Evolutionary conservation across 2,888 invertebrate genomes (phyloP).

Genomic region (Polietes domitor): DNA sequence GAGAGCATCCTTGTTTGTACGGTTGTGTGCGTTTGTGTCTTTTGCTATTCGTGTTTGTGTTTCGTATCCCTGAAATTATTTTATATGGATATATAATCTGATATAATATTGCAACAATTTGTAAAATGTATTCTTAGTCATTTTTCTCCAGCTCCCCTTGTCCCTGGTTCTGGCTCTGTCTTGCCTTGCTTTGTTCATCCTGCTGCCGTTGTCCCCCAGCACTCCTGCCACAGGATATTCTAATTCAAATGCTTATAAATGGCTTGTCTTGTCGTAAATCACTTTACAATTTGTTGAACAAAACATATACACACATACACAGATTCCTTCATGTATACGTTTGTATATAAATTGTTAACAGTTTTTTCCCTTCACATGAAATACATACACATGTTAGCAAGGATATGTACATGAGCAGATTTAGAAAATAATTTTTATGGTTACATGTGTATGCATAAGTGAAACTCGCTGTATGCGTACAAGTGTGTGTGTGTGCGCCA

Average conservation of each 20-base stretch:
- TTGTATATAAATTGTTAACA: slow-evolving; percentile 47
- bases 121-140: slow-evolving; percentile 65
- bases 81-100: slow-evolving; percentile 73
- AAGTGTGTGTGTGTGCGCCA: background rate
- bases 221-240: slow-evolving; percentile 69
- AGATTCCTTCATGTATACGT: background rate
- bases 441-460: slow-evolving; percentile 78
- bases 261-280: slow-evolving; percentile 80
- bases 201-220: background rate
- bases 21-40: background rate
- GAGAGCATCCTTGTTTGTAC: slow-evolving; percentile 12
- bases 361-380: slow-evolving; percentile 45
- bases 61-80: slow-evolving; percentile 51
- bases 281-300: slow-evolving; percentile 78
- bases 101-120: slow-evolving; percentile 76
- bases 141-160: slow-evolving; percentile 1
- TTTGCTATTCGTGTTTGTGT: slow-evolving; percentile 1
- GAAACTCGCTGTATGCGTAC: slow-evolving; percentile 74
- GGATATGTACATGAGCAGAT: slow-evolving; percentile 41
- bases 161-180: slow-evolving; percentile 35
- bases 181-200: background rate
- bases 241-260: slow-evolving; percentile 77
- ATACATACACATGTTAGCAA: slow-evolving; percentile 4
- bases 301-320: background rate
- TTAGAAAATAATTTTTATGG: slow-evolving; percentile 65